Conservation (phyloP, 1,140 invertebrate species). For the Drosophila chauvacae region DNA sequence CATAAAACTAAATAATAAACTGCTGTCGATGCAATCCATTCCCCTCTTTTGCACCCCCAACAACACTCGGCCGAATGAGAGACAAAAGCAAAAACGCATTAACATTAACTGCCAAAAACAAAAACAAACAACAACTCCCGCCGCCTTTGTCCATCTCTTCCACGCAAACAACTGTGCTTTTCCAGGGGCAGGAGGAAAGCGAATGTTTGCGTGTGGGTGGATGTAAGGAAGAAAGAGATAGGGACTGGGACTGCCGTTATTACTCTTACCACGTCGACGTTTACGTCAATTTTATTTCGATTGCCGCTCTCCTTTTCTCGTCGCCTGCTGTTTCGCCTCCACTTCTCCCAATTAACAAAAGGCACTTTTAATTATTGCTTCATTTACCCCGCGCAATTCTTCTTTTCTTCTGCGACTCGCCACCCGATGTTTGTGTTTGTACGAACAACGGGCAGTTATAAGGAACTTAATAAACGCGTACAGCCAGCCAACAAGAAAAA, state of each 20-base stretch:
- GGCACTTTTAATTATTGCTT: conserved; percentile 82
- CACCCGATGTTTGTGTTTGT: conserved; percentile 40
- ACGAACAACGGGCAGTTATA: conserved; percentile 53
- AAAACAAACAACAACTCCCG: conserved; percentile 56
- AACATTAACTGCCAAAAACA: conserved; percentile 76
- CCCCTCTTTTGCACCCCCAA: conserved; percentile 4
- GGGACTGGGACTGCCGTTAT: conserved; percentile 23
- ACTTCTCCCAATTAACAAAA: conserved; percentile 72
- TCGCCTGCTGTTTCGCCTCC: conserved; percentile 10
- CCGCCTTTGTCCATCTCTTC: conserved; percentile 17
- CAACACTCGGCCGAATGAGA: conserved; percentile 20
- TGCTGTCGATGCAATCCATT: conserved; percentile 55
- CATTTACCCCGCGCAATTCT: conserved; percentile 53
- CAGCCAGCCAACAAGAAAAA: conserved; percentile 40
- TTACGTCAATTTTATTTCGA: conserved; percentile 74
- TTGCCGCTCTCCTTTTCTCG: conserved; percentile 52
- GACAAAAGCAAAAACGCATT: conserved; percentile 72
- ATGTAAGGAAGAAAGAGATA: conserved; percentile 8
- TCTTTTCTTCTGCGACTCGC: conserved; percentile 2
- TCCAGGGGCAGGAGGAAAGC: conserved; percentile 17
- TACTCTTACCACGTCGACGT: conserved; percentile 71
- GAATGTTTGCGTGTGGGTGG: conserved; percentile 23
- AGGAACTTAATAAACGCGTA: conserved; percentile 70
- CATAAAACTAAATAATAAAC: conserved; percentile 65
- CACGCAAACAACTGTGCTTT: conserved; percentile 33